Evolutionary conservation across 2,797 vertebrate species (phyloP).

Genomic region (Tapera naevia): DNA sequence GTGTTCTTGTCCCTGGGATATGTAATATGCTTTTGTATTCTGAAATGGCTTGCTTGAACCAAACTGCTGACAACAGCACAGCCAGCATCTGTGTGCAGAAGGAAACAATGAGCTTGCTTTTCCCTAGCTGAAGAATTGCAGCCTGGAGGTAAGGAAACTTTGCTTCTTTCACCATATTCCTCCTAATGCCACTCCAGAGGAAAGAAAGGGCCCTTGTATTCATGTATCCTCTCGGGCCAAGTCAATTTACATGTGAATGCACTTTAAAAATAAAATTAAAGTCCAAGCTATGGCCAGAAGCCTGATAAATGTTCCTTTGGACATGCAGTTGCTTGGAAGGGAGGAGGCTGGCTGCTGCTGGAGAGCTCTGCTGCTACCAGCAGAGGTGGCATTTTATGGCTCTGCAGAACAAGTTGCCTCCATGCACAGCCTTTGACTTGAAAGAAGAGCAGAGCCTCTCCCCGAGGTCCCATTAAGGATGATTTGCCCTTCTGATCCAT

Average conservation of each 20-base stretch:
- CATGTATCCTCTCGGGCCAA: neutral
- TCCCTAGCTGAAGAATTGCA: constrained; percentile 17
- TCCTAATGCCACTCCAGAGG: neutral
- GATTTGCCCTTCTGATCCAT: constrained; percentile 33
- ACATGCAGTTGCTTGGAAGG: neutral
- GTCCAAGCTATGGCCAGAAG: constrained; percentile 42
- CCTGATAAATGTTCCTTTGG: constrained; percentile 13
- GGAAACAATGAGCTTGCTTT: constrained; percentile 39
- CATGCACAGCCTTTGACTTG: neutral
- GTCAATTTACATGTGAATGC: constrained; percentile 49
- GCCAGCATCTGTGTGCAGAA: constrained; percentile 36
- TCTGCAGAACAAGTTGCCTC: neutral
- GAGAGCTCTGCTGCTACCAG: neutral
- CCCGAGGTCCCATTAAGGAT: constrained; percentile 10
- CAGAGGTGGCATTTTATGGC: neutral
- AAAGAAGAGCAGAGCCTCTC: constrained; percentile 6
- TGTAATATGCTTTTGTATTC: constrained; percentile 18
- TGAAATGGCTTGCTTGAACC: neutral
- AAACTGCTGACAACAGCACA: constrained; percentile 38
- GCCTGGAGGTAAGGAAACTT: constrained; percentile 54
- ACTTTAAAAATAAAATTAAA: constrained; percentile 60
- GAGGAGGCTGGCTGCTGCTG: neutral
- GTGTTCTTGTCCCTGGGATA: neutral
- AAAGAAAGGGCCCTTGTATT: constrained; percentile 48
- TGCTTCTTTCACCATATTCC: constrained; percentile 35